These are phyloP conservation scores for Prosapia bicincta DNA, from an alignment of 2,888 invertebrate species.

Conservation along the genomic window DNA sequence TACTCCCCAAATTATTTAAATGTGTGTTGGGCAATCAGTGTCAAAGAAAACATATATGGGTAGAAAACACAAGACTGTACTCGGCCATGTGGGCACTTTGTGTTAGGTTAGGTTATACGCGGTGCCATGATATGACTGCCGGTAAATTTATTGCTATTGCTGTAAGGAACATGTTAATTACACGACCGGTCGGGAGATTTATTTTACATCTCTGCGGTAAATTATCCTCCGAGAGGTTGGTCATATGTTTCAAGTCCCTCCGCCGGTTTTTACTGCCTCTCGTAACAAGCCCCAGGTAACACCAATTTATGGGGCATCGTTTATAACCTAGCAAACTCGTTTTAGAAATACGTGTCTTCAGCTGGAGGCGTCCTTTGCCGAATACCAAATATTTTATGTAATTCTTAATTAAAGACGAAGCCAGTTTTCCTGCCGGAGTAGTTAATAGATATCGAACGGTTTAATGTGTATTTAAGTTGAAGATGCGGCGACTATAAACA, in stretches of 20 bases:
- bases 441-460: not conserved
- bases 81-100: not conserved
- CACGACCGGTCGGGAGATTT: not conserved
- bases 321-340: slow-evolving; percentile 2
- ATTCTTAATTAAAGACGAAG: slow-evolving; percentile 20
- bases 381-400: slow-evolving; percentile 25
- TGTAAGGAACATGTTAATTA: slow-evolving; percentile 2
- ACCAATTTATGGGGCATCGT: not conserved
- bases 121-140: not conserved
- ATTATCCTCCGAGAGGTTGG: not conserved
- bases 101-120: not conserved
- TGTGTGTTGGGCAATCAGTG: not conserved
- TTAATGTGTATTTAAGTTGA: not conserved
- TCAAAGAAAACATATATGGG: not conserved
- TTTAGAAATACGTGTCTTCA: slow-evolving; percentile 9
- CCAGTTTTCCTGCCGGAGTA: not conserved
- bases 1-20: not conserved
- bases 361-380: slow-evolving; percentile 9
- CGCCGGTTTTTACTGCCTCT: not conserved
- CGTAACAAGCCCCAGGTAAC: not conserved
- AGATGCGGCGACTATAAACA: not conserved
- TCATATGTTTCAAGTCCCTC: not conserved
- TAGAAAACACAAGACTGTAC: not conserved
- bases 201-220: not conserved
- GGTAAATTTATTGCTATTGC: not conserved